Evolutionary conservation across 2,888 invertebrate species (phyloP).

Genomic region (Pheosia gnoma): DNA sequence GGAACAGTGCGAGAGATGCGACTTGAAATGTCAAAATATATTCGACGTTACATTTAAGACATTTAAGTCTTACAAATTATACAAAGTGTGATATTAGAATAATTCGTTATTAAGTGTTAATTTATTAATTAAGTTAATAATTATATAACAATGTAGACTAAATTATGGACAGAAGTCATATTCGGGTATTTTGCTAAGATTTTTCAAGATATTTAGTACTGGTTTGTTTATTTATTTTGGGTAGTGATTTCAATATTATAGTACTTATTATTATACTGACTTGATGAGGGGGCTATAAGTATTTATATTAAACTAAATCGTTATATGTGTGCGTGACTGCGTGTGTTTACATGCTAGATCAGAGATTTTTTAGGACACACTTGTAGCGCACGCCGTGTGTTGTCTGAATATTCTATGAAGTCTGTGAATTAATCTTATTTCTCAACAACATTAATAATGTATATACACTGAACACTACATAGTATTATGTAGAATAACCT

Average conservation of each 20-base stretch:
- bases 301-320: slow-evolving; percentile 2
- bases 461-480: slow-evolving; percentile 48
- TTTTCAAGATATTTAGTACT: background rate
- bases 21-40: slow-evolving; percentile 54
- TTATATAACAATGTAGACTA: slow-evolving; percentile 11
- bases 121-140: slow-evolving; percentile 59
- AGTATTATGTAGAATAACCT: slow-evolving; percentile 60
- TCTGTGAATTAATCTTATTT: too few relatives aligned
- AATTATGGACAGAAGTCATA: slow-evolving; percentile 6
- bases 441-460: background rate
- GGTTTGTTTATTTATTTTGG: background rate
- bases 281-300: background rate
- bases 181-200: slow-evolving; percentile 4
- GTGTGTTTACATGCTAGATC: too few relatives aligned
- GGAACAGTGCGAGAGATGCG: slow-evolving; percentile 73
- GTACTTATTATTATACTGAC: background rate
- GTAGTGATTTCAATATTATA: background rate
- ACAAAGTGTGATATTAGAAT: slow-evolving; percentile 79
- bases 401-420: too few relatives aligned
- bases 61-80: slow-evolving; percentile 42
- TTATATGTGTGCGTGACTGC: too few relatives aligned
- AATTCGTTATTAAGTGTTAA: slow-evolving; percentile 68
- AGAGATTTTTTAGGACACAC: too few relatives aligned
- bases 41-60: slow-evolving; percentile 21
- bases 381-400: too few relatives aligned